Base-by-base conservation (phyloP, 2,888 invertebrate genomes). In the Monoplex corrugatus region DNA sequence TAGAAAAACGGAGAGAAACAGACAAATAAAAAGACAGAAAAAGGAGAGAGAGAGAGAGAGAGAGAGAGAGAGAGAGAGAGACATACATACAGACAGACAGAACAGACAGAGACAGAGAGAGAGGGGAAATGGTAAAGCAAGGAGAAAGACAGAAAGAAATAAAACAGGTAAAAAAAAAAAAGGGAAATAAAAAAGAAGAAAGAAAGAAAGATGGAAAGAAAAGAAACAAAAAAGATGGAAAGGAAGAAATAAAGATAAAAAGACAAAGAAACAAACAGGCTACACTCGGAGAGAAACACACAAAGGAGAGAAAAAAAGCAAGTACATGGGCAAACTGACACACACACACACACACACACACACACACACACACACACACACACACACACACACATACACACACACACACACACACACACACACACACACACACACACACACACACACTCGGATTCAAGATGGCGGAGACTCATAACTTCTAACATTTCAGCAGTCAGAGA, bases 301-400 rank as follows among this genome's bases (percentile, higher is more conserved):
- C n/a, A 57, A 86, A 57, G 40, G 86, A 86, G 86, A n/a, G 86
- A 86, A 57, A n/a, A 50, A 50, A 40, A 50, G 86, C 13, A 32
- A 63, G 86, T n/a, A n/a, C n/a, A n/a, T n/a, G n/a, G n/a, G n/a
- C n/a, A n/a, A n/a, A n/a, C n/a, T n/a, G n/a, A n/a, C n/a, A n/a
- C n/a, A n/a, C n/a, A n/a, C n/a, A n/a, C n/a, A n/a, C n/a, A n/a
- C n/a, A n/a, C n/a, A n/a, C n/a, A n/a, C n/a, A n/a, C n/a, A n/a
- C n/a, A n/a, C n/a, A n/a, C n/a, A n/a, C n/a, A n/a, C n/a, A n/a
- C n/a, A n/a, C n/a, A n/a, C n/a, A n/a, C n/a, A n/a, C n/a, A n/a
- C n/a, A n/a, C n/a, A n/a, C n/a, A n/a, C n/a, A n/a, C n/a, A n/a
- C n/a, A n/a, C n/a, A n/a, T n/a, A n/a, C n/a, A n/a, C n/a, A n/a